These are phyloP conservation scores for Leptinotarsa juncta DNA, from an alignment of 2,888 invertebrate species.

Conservation along the genomic window DNA sequence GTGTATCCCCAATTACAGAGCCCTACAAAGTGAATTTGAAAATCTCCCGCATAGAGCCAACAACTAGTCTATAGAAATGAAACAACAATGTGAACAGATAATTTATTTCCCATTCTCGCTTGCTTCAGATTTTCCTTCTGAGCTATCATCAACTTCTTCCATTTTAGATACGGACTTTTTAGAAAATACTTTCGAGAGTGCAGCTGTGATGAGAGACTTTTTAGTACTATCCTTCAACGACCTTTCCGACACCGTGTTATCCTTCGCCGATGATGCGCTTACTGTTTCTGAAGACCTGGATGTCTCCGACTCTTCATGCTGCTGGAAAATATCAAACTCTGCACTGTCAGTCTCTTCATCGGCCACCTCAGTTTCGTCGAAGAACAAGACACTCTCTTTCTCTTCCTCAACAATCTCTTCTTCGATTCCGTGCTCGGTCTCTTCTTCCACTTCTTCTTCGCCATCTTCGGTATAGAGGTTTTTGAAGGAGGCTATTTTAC, in stretches of 20 bases:
- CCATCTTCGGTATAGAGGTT: not conserved
- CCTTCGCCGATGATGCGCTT: not conserved
- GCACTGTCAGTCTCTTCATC: conserved; percentile 44
- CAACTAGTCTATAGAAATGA: not conserved
- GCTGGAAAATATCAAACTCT: conserved; percentile 17
- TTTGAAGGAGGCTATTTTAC: conserved; percentile 9
- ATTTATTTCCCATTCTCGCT: not conserved
- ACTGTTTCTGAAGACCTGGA: not conserved
- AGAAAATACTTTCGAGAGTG: not conserved
- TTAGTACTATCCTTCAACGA: not conserved
- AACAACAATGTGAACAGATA: not conserved
- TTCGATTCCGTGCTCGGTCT: conserved; percentile 11
- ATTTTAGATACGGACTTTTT: not conserved
- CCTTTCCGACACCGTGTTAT: not conserved
- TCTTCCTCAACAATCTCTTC: conserved; percentile 35
- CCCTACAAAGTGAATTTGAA: too few relatives aligned
- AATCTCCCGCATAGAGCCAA: too few relatives aligned
- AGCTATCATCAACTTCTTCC: not conserved
- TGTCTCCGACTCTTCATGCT: not conserved
- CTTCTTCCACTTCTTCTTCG: conserved; percentile 34
- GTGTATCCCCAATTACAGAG: too few relatives aligned
- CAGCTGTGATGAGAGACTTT: conserved; percentile 2
- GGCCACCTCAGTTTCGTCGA: conserved; percentile 50
- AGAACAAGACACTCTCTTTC: conserved; percentile 49
- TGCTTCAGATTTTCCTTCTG: not conserved